Percentiles rank a stretch among this genome's conserved stretches.
Conservation (phyloP, 2,113 vertebrate genomes). For the Chaetura pelagica region DNA sequence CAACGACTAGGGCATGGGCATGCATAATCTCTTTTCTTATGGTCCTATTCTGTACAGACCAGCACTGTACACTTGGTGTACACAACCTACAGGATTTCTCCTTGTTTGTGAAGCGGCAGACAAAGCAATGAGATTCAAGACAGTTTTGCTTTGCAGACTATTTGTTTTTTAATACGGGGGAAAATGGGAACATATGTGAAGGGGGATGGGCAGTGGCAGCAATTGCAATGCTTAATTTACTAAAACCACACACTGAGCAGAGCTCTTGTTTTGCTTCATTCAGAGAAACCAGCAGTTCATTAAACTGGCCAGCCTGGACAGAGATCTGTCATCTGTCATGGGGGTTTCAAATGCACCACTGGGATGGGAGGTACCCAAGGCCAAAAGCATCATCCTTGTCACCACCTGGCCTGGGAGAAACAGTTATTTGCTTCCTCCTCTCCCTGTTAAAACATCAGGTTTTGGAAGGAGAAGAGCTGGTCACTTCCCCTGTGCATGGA, state of each 20-base stretch:
- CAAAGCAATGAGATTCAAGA: neutral
- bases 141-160: neutral
- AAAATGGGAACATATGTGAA: slow-evolving; percentile 34
- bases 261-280: slow-evolving; percentile 16
- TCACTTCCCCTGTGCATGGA: accelerated
- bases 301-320: neutral
- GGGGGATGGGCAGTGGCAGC: slow-evolving; percentile 41
- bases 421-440: neutral
- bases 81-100: neutral
- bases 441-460: neutral
- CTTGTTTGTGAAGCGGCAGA: neutral
- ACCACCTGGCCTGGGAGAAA: accelerated
- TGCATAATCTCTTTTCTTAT: neutral
- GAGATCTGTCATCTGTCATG: neutral
- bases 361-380: neutral
- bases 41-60: neutral
- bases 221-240: slow-evolving; percentile 60
- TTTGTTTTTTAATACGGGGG: slow-evolving; percentile 2
- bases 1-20: neutral
- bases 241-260: neutral
- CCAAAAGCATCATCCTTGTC: neutral
- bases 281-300: neutral
- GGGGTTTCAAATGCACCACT: accelerated
- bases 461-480: neutral
- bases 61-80: accelerated